A percentile compares a stretch with the other conserved stretches of the same genome.
Conservation (phyloP, 2,888 invertebrate species). For the Margaritifera margaritifera region DNA sequence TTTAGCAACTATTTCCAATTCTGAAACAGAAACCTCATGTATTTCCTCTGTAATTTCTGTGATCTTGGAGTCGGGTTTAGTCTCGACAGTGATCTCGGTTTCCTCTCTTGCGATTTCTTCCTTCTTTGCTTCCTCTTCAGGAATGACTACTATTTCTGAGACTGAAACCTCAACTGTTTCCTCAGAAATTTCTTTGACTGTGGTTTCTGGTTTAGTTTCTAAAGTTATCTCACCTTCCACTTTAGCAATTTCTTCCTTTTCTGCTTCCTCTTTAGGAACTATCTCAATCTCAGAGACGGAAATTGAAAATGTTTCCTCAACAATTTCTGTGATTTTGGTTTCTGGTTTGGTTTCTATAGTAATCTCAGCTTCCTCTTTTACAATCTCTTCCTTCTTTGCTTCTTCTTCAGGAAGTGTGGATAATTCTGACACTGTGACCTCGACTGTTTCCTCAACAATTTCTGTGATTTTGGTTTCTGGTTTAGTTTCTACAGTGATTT, state of each 20-base stretch:
- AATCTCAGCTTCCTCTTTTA: conserved; percentile 9
- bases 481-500: conserved; percentile 2
- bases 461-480: conserved; percentile 5
- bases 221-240: no score
- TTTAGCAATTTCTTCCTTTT: no score
- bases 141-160: no score
- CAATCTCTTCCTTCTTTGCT: conserved; percentile 9
- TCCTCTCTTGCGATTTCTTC: no score
- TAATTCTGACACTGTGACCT: conserved; percentile 8
- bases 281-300: no score
- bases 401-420: background rate
- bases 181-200: no score
- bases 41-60: background rate
- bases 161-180: no score
- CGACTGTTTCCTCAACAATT: conserved; percentile 4
- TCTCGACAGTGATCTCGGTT: no score
- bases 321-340: conserved; percentile 19
- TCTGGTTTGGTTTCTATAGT: conserved; percentile 28
- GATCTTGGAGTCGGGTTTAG: no score
- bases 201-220: no score
- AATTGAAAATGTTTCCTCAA: background rate
- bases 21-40: conserved; percentile 4
- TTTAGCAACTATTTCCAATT: conserved; percentile 5
- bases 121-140: no score
- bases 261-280: no score